Base-by-base conservation (phyloP, 2,888 invertebrate species). In the Drosophila eohydei region DNA sequence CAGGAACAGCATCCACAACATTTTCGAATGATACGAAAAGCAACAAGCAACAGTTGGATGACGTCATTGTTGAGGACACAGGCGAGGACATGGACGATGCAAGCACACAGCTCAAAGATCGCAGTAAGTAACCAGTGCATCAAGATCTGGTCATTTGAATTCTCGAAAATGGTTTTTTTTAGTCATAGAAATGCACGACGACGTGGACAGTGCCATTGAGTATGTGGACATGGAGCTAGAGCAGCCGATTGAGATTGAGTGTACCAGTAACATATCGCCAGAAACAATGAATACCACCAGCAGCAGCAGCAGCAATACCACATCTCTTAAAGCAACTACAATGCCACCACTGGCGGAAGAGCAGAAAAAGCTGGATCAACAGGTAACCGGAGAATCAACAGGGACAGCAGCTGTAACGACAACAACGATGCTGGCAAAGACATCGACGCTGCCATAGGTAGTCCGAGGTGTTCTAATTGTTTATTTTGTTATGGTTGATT, bases 181-280 rank as follows among this genome's bases (percentile, higher is more conserved):
- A 87, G 86, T 88, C 14, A 84, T 87, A 54, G 87, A 88, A 71
- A 59, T 87, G 32, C 70, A 82, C 41, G 77, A 77, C 21, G 87
- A 76, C 9, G 80, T 74, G 43, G 80, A 80, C 43, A 79, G 74
- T 50, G 74, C 85, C 60, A 84, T 86, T 54, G 89, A 87, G 64
- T 88, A 87, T 55, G 83, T 88, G 63, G 86, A 87, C 54, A 87
- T 87, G 89, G 89, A 87, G 9, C 44, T 86, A 21, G 80, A 83
- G 43, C 87, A 89, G 74, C 83, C 86, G 8, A 78, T 86, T 40
- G 86, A 88, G 64, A 83, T 86, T 12, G 71, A 80, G 56, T 75
- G 77, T 59, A 83, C 72, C 61, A 82, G 67, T 67, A 88, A 78
- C 73, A 71, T 78, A 74, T 75, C 83, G 51, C 63, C 74, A 14